Evolutionary conservation across 2,888 invertebrate genomes (phyloP).

Genomic region (Steinernema hermaphroditum): DNA sequence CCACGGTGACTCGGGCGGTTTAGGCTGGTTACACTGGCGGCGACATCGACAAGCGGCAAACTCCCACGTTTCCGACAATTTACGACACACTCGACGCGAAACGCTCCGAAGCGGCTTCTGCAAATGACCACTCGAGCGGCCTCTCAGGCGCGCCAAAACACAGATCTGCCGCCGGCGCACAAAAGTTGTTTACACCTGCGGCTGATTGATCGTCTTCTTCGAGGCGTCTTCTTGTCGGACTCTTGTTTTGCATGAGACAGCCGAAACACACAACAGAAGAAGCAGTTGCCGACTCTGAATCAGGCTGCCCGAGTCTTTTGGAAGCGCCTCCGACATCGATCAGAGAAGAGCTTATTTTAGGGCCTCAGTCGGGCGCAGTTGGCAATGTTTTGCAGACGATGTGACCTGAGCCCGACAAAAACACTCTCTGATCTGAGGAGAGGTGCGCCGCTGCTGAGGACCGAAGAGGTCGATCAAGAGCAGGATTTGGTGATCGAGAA

Average conservation of each 20-base stretch:
- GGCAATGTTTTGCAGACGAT: neutral
- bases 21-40: neutral
- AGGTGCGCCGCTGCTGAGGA: neutral
- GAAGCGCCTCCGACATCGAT: neutral
- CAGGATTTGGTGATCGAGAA: too few relatives aligned
- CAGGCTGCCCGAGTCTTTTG: too few relatives aligned
- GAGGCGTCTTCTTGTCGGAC: neutral
- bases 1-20: neutral
- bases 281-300: too few relatives aligned
- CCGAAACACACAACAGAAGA: neutral
- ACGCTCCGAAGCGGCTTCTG: too few relatives aligned
- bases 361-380: neutral
- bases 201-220: too few relatives aligned
- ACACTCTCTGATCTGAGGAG: neutral
- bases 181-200: too few relatives aligned
- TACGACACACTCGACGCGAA: neutral
- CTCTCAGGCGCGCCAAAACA: too few relatives aligned
- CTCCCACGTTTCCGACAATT: conserved; percentile 30
- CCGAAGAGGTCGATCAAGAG: neutral
- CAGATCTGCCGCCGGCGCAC: too few relatives aligned
- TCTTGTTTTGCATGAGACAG: neutral
- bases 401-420: neutral
- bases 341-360: neutral
- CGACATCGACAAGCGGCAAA: conserved; percentile 19
- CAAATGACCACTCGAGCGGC: too few relatives aligned